Base-by-base conservation (phyloP, 2,797 vertebrate species). In the Chelon labrosus region DNA sequence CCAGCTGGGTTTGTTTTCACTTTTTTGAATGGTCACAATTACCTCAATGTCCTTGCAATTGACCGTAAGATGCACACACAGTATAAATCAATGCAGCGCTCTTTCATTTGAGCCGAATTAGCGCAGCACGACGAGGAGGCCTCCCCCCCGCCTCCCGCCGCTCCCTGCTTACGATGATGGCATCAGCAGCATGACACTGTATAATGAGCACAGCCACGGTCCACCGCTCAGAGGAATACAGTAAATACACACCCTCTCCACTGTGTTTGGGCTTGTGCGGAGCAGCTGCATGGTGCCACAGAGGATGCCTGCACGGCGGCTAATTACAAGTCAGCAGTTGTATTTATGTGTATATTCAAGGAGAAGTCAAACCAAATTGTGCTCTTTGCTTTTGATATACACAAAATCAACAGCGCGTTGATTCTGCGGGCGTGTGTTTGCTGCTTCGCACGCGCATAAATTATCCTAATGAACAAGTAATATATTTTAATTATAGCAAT, bases 191-290 rank as follows among this genome's bases (percentile, higher is more conserved):
- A 49, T 74, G 86, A 80, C 84, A 84, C 77, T 80, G 82, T 83
- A 72, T 92, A 91, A 91, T 88, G 88, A 87, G 76, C 67, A 19
- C 65, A 54, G 77, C 71, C 52, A 79, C 10, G 86, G 83, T 80
- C 85, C 59, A 17, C 57, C 54, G 88, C 90, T 59, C 77, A 55
- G 61, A 68, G 49, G 70, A 79, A 76, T 75, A 80, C 65, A 70
- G 73, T 76, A 76, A 89, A 89, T 53, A 77, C 46, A 84, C 80
- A 62, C 64, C 53, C 75, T 66, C 65, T 61, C 65, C 10, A 71
- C 73, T 80, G 78, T 65, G 63, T 60, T 51, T 17, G 58, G 79
- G 65, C 57, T 42, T n/a, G 44, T 64, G 73, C 70, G 10, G 71
- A 80, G 69, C 80, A 79, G 77, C 83, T 88, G 79, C 73, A 41